Conservation (phyloP, 2,797 vertebrate species). For the Menidia menidia region DNA sequence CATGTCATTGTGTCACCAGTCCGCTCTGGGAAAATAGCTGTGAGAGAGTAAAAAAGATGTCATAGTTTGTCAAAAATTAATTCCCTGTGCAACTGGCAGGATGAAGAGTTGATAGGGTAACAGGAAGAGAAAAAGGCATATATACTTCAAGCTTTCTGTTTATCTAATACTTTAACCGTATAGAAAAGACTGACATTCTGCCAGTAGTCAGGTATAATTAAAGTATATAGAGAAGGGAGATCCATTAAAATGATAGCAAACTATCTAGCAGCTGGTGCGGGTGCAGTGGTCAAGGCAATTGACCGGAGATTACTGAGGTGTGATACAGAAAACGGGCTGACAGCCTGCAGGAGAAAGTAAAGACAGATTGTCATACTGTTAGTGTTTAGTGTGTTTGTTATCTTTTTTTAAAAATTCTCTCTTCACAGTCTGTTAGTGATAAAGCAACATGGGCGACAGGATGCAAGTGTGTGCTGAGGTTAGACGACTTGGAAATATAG, state of each 20-base stretch:
- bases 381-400: conserved; percentile 64
- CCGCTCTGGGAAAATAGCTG: conserved; percentile 53
- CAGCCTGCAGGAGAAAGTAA: conserved; percentile 44
- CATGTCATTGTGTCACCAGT: conserved; percentile 63
- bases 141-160: conserved; percentile 26
- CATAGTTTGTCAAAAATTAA: conserved; percentile 59
- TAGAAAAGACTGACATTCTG: conserved; percentile 29
- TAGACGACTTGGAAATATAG: conserved; percentile 20
- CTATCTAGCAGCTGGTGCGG: conserved; percentile 56
- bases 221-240: conserved; percentile 55
- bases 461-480: conserved; percentile 10
- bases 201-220: conserved; percentile 50
- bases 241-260: conserved; percentile 68
- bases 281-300: conserved; percentile 75
- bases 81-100: conserved; percentile 17
- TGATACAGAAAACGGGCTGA: conserved; percentile 41
- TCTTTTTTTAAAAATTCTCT: conserved; percentile 46
- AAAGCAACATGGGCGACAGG: conserved; percentile 36
- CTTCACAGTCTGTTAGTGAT: conserved; percentile 54
- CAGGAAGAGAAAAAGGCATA: not conserved
- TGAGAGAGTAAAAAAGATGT: conserved; percentile 67
- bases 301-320: conserved; percentile 73
- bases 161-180: conserved; percentile 27
- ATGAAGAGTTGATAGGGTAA: conserved; percentile 39
- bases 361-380: conserved; percentile 55